A percentile compares a stretch with the other conserved stretches of the same genome.
These are phyloP conservation scores for Bradysia coprophila DNA, from an alignment of 1,140 invertebrate genomes.

Conservation along the genomic window DNA sequence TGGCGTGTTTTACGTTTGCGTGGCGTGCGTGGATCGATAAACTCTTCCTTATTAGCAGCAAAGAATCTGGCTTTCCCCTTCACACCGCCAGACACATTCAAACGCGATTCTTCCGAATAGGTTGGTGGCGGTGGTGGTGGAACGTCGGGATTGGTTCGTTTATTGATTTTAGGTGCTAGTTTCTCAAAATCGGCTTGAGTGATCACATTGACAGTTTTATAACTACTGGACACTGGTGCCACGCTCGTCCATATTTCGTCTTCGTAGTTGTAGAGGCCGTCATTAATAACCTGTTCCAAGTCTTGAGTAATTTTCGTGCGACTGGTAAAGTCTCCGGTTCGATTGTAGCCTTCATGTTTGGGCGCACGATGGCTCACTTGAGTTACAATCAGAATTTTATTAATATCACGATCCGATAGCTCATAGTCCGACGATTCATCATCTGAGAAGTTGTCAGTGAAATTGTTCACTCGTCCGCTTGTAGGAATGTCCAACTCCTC, in stretches of 20 bases:
- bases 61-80: slow-evolving; percentile 57
- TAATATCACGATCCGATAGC: slow-evolving; percentile 80
- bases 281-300: slow-evolving; percentile 82
- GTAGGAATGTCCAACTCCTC: slow-evolving; percentile 70
- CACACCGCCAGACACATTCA: slow-evolving; percentile 17
- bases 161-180: slow-evolving; percentile 41
- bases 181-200: slow-evolving; percentile 75
- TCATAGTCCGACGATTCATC: slow-evolving; percentile 74
- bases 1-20: slow-evolving; percentile 84
- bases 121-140: slow-evolving; percentile 60
- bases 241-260: slow-evolving; percentile 58
- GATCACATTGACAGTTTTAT: slow-evolving; percentile 81
- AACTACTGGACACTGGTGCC: slow-evolving; percentile 32
- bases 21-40: slow-evolving; percentile 40
- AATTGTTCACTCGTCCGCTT: slow-evolving; percentile 56
- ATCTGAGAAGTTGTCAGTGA: slow-evolving; percentile 53
- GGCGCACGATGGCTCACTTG: slow-evolving; percentile 47
- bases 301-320: slow-evolving; percentile 86
- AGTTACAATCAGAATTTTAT: slow-evolving; percentile 90
- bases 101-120: slow-evolving; percentile 14
- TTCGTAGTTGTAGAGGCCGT: slow-evolving; percentile 89
- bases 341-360: slow-evolving; percentile 78
- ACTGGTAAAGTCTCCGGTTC: slow-evolving; percentile 67
- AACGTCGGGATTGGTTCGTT: slow-evolving; percentile 42
- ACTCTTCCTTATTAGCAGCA: slow-evolving; percentile 74